These are phyloP conservation scores for Micronycteris hirsuta DNA, from an alignment of 2,113 vertebrate species.

Conservation along the genomic window DNA sequence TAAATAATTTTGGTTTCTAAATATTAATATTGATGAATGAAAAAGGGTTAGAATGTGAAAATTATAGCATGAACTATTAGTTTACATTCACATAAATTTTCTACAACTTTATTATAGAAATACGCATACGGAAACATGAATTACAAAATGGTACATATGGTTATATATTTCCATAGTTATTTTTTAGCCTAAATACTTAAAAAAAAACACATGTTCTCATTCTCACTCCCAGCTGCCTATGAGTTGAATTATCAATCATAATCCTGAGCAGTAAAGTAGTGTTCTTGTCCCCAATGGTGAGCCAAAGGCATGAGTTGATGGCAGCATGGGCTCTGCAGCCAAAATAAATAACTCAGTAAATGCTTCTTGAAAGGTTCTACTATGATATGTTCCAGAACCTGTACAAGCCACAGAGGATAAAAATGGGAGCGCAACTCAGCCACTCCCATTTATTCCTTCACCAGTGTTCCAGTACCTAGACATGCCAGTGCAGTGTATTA, in stretches of 20 bases:
- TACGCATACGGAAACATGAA: not conserved
- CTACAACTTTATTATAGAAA: not conserved
- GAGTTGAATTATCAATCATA: not conserved
- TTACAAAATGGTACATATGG: not conserved
- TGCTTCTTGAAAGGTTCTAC: not conserved
- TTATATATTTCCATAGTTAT: not conserved
- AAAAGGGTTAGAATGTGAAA: not conserved
- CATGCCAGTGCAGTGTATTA: not conserved
- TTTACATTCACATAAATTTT: not conserved
- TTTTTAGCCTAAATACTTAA: not conserved
- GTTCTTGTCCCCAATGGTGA: not conserved
- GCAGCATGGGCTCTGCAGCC: not conserved
- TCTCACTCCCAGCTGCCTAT: not conserved
- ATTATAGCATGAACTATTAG: not conserved
- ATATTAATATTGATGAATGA: not conserved
- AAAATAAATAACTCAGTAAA: not conserved
- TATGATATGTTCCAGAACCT: not conserved
- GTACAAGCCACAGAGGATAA: not conserved
- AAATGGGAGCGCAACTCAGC: not conserved
- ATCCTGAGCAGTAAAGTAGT: not conserved
- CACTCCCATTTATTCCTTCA: not conserved
- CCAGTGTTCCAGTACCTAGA: not conserved
- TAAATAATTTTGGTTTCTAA: not conserved
- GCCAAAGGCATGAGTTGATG: not conserved
- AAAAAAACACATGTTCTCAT: not conserved